Conservation (phyloP, 2,113 vertebrate genomes). For the Nannospalax galili region DNA sequence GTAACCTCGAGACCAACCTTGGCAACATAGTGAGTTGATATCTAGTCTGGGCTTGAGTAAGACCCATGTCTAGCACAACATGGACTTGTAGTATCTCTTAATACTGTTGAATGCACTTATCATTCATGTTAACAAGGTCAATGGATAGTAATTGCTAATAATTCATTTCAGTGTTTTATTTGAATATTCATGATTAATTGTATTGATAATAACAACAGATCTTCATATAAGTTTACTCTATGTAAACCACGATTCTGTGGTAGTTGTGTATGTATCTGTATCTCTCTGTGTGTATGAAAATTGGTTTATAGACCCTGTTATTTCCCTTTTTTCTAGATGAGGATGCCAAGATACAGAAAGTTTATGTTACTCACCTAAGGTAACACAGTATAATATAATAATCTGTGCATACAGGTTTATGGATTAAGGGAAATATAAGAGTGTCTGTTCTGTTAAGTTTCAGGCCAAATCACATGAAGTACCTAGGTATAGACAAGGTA, state of each 20-base stretch:
- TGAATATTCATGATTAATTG: slow-evolving; percentile 1
- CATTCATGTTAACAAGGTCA: not conserved
- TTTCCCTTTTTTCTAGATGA: not conserved
- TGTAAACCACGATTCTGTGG: not conserved
- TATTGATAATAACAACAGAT: not conserved
- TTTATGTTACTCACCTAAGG: not conserved
- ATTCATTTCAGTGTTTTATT: slow-evolving; percentile 45
- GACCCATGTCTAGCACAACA: not conserved
- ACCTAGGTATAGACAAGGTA: not conserved
- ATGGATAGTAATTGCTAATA: slow-evolving; percentile 44
- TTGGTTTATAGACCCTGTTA: not conserved
- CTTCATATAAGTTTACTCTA: not conserved
- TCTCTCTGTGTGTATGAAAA: not conserved
- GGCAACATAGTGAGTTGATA: not conserved
- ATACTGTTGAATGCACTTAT: not conserved
- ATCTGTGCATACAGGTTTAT: not conserved
- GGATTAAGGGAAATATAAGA: not conserved
- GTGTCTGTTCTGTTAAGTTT: not conserved
- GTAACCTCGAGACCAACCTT: not conserved
- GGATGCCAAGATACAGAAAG: not conserved
- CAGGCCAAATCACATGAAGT: not conserved
- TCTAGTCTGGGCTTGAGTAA: too few species aligned
- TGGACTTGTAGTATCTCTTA: not conserved
- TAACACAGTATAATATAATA: too few species aligned
- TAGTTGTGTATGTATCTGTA: too few species aligned